phyloP scores from a whole-genome alignment of 2,888 invertebrate species.

The Scelioninae gen. 1 region DNA sequence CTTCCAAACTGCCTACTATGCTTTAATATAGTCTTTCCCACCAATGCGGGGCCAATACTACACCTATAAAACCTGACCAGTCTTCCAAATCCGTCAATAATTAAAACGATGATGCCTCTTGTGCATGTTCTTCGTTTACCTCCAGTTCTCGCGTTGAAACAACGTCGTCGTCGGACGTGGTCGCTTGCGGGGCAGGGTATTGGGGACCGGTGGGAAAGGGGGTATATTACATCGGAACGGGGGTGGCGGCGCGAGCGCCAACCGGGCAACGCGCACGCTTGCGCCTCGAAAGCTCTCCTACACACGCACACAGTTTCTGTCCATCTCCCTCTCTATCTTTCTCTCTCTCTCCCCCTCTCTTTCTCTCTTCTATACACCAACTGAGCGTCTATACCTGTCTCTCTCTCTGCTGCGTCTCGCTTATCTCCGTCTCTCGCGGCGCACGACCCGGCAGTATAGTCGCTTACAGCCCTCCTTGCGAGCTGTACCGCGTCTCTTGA shows the following conservation, averaged over 20 bases:
- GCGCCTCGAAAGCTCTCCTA: slow-evolving; percentile 9
- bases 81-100: slow-evolving; percentile 47
- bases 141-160: slow-evolving; percentile 36
- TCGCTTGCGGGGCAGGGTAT: slow-evolving; percentile 1
- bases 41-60: too few relatives aligned
- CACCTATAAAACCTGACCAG: too few relatives aligned
- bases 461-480: slow-evolving; percentile 22
- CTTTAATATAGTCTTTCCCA: too few relatives aligned
- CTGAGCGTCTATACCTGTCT: not conserved
- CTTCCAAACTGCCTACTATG: too few relatives aligned
- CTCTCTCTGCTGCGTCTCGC: slow-evolving; percentile 11
- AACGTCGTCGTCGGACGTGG: slow-evolving; percentile 31
- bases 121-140: not conserved
- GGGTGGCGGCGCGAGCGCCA: slow-evolving; percentile 24
- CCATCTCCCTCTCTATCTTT: too few relatives aligned
- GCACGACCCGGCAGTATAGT: slow-evolving; percentile 31
- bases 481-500: not conserved
- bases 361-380: too few relatives aligned
- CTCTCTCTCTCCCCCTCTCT: too few relatives aligned
- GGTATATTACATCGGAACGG: too few relatives aligned
- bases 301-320: too few relatives aligned
- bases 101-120: slow-evolving; percentile 45
- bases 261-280: slow-evolving; percentile 46
- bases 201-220: too few relatives aligned
- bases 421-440: slow-evolving; percentile 23